Base-by-base conservation (phyloP, 2,113 vertebrate species). In the Leucopsar rothschildi region DNA sequence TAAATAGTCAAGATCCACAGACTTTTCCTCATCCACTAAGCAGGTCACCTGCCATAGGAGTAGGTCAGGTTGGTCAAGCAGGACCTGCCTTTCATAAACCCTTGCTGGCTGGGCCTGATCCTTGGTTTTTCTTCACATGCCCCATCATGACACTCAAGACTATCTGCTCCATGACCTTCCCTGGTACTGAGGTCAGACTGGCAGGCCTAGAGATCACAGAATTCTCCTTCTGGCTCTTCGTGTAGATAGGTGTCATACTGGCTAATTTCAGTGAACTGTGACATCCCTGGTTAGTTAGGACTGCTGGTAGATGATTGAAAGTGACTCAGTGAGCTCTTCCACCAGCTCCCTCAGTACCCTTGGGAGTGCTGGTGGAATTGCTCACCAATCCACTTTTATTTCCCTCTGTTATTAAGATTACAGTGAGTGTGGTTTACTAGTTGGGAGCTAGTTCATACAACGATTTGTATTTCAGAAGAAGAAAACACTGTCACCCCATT, bases 151-250 rank as follows among this genome's bases (percentile, higher is more conserved):
- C 50, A 64, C 20, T 59, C 24, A 73, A 20, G 29, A 17, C 18
- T 35, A 31, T 39, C 7, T 85, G 18, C 8, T 85, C n/a, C 23
- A 12, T 9, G 28, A 49, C 7, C 22, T 65, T 55, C 23, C 4
- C 39, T 24, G 8, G 27, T 45, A 49, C 17, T 0, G 0, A 37
- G 11, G 45, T 37, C 63, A 82, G 31, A 23, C 25, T 59, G 56
- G 28, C 13, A 69, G 25, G 12, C 17, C 13, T 71, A 10, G 10
- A 52, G 44, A 42, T 5, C 10, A 23, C 23, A 2, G 1, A 15
- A 47, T 27, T 45, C 10, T 55, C n/a, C 27, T 71, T 49, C 31
- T 10, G 2, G 10, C 4, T n/a, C 31, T 47, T 42, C 0, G 0
- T 47, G 14, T 19, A 59, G 15, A 19, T 5, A 5, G 10, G 3